These are phyloP conservation scores for Dipodomys spectabilis DNA, from an alignment of 2,113 vertebrate species.

Conservation along the genomic window DNA sequence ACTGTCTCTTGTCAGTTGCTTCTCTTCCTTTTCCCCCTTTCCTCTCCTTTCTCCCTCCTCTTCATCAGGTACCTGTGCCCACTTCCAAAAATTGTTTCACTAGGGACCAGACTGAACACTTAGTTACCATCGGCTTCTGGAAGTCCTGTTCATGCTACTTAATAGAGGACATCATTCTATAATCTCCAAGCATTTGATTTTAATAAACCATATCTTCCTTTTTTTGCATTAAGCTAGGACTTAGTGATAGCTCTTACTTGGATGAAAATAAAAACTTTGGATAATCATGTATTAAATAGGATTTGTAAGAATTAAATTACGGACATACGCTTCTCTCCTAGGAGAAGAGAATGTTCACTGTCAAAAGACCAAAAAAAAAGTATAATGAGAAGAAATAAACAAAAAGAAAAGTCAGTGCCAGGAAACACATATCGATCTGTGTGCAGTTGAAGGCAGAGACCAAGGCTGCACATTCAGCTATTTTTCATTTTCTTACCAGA, in stretches of 20 bases:
- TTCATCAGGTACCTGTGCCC: not conserved
- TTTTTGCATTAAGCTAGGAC: slow-evolving; percentile 27
- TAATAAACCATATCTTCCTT: slow-evolving; percentile 37
- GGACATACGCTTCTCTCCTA: slow-evolving; percentile 8
- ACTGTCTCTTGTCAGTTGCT: slow-evolving; percentile 57
- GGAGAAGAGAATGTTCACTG: slow-evolving; percentile 15
- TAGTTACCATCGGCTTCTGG: not conserved
- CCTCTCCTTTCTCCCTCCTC: not conserved
- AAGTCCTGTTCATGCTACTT: not conserved
- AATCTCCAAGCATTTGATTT: slow-evolving; percentile 13
- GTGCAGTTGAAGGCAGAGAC: not conserved
- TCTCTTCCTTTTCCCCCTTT: not conserved
- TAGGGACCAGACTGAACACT: not conserved
- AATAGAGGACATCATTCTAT: not conserved
- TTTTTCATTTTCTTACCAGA: not conserved
- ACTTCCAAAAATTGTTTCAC: not conserved
- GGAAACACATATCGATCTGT: not conserved
- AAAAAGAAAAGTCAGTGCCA: not conserved
- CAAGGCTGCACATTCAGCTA: not conserved
- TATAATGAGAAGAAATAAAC: slow-evolving; percentile 20
- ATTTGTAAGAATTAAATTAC: slow-evolving; percentile 60
- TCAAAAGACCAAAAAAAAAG: not conserved
- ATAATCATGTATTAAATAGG: slow-evolving; percentile 29
- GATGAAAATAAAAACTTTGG: slow-evolving; percentile 53
- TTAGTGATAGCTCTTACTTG: slow-evolving; percentile 36